Evolutionary conservation across 2,888 invertebrate species (phyloP).

Genomic region (Parthenolecanium corni): DNA sequence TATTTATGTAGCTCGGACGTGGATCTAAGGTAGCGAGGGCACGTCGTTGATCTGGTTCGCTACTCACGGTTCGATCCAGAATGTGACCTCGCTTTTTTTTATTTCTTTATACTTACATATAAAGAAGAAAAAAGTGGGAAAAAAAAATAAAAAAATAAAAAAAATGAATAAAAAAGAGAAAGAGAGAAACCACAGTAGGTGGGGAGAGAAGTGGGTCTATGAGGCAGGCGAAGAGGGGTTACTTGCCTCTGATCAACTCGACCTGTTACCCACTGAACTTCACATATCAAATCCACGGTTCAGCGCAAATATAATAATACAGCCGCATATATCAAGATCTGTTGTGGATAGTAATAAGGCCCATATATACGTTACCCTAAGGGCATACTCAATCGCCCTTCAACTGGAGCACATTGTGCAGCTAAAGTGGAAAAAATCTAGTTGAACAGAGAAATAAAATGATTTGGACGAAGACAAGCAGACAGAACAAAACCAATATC

Average conservation of each 20-base stretch:
- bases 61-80: conserved; percentile 25
- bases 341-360: conserved; percentile 3
- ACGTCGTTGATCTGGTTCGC: conserved; percentile 21
- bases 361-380: background rate
- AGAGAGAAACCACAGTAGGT: too few species aligned
- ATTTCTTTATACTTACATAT: too few species aligned
- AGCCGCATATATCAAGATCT: conserved; percentile 16
- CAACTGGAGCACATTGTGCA: background rate
- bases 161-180: too few species aligned
- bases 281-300: conserved; percentile 26
- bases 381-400: background rate
- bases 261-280: conserved; percentile 28
- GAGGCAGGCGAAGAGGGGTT: conserved; percentile 19
- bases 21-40: conserved; percentile 19
- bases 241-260: conserved; percentile 25
- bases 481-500: too few species aligned
- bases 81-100: conserved; percentile 18
- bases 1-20: background rate
- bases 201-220: conserved; percentile 4
- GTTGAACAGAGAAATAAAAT: too few species aligned
- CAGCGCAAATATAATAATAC: conserved; percentile 23
- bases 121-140: too few species aligned
- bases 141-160: too few species aligned
- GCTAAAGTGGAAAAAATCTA: too few species aligned
- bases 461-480: too few species aligned